Conservation (phyloP, 2,888 invertebrate genomes). For the Physocephala rufipes region DNA sequence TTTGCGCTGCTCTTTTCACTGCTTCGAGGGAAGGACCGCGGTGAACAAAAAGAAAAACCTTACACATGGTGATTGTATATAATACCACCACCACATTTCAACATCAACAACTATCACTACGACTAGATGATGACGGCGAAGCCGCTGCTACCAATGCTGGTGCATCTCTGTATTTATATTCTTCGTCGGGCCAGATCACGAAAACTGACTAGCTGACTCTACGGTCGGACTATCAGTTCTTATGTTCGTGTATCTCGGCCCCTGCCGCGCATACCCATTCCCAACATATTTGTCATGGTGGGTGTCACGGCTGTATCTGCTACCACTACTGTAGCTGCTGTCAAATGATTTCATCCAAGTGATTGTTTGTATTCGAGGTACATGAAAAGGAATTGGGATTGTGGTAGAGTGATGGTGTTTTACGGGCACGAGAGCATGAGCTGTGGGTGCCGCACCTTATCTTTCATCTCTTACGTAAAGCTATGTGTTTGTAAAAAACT, state of each 20-base stretch:
- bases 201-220: slow-evolving; percentile 7
- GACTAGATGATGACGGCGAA: too few relatives aligned
- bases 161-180: slow-evolving; percentile 3
- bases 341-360: slow-evolving; percentile 41
- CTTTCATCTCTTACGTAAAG: neutral
- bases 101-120: too few relatives aligned
- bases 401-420: neutral
- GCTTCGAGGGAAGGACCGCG: neutral
- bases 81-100: too few relatives aligned
- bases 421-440: neutral
- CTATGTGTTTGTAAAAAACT: too few relatives aligned
- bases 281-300: slow-evolving; percentile 28
- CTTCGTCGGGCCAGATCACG: neutral
- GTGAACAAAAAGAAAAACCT: neutral
- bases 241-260: slow-evolving; percentile 34
- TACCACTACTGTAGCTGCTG: neutral
- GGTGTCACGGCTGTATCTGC: too few relatives aligned
- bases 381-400: slow-evolving; percentile 3
- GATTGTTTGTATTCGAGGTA: slow-evolving; percentile 1
- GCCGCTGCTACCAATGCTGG: too few relatives aligned
- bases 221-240: slow-evolving; percentile 5
- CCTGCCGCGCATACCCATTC: slow-evolving; percentile 43
- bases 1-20: slow-evolving; percentile 22
- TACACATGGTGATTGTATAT: neutral
- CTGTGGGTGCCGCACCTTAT: slow-evolving; percentile 11